These are phyloP conservation scores for Drosophila mettleri DNA, from an alignment of 2,888 invertebrate genomes.

Conservation along the genomic window DNA sequence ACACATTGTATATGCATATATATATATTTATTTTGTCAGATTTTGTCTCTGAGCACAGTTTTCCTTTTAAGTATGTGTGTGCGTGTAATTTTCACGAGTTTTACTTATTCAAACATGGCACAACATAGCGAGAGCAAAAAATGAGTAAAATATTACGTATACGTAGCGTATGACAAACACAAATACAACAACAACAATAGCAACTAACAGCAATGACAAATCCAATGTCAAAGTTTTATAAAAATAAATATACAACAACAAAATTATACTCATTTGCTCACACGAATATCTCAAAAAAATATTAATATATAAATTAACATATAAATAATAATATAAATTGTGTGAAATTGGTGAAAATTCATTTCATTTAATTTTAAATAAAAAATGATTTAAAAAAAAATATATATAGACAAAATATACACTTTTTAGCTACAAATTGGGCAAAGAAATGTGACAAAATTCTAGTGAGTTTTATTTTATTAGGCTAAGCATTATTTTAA, in stretches of 20 bases:
- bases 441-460: no score
- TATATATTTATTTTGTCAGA: neutral
- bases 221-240: conserved; percentile 82
- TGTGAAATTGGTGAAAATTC: no score
- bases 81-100: conserved; percentile 26
- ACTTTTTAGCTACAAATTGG: no score
- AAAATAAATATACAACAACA: conserved; percentile 70
- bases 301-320: neutral
- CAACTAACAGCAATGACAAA: conserved; percentile 78
- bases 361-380: no score
- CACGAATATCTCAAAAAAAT: conserved; percentile 9
- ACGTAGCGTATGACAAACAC: conserved; percentile 54
- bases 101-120: conserved; percentile 28
- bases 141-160: conserved; percentile 67
- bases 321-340: neutral
- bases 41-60: conserved; percentile 13
- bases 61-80: conserved; percentile 35
- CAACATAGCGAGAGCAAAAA: conserved; percentile 21
- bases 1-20: neutral
- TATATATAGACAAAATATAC: no score
- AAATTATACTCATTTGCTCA: conserved; percentile 18
- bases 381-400: no score
- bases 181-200: conserved; percentile 36
- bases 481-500: no score
- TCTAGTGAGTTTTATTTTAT: no score